Evolutionary conservation across 2,888 invertebrate genomes (phyloP).

Genomic region (Caenorhabditis sp.): DNA sequence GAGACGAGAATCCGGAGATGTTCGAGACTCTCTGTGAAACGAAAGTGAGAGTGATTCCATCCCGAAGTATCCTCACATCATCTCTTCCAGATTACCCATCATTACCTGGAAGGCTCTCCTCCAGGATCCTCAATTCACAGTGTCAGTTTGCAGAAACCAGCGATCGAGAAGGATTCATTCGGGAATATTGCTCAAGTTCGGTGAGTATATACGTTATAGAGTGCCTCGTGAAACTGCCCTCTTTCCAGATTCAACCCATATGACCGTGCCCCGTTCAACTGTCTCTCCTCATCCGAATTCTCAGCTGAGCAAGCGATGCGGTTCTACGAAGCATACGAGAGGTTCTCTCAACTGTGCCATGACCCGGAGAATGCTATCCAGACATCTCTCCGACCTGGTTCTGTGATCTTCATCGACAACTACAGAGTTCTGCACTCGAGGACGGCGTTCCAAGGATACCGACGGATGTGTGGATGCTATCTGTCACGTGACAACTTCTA

Average conservation of each 20-base stretch:
- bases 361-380: constrained; percentile 61
- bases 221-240: too few relatives aligned
- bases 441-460: constrained; percentile 87
- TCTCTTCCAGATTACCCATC: constrained; percentile 61
- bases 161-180: constrained; percentile 65
- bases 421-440: constrained; percentile 90
- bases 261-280: constrained; percentile 87
- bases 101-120: constrained; percentile 74
- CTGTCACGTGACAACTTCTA: constrained; percentile 87
- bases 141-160: constrained; percentile 56
- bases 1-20: constrained; percentile 85
- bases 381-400: constrained; percentile 86
- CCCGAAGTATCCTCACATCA: not conserved
- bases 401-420: constrained; percentile 89
- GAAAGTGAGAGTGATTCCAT: constrained; percentile 47
- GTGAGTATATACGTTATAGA: constrained; percentile 75
- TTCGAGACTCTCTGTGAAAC: constrained; percentile 86
- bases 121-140: constrained; percentile 53
- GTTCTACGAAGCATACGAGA: constrained; percentile 79
- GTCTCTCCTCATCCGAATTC: constrained; percentile 46
- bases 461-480: constrained; percentile 89
- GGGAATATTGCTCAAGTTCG: constrained; percentile 69
- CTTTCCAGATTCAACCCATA: constrained; percentile 88
- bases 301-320: constrained; percentile 61
- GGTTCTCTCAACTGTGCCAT: constrained; percentile 75